Evolutionary conservation across 2,113 vertebrate genomes (phyloP).

Genomic region (Proterorhinus semilunaris): DNA sequence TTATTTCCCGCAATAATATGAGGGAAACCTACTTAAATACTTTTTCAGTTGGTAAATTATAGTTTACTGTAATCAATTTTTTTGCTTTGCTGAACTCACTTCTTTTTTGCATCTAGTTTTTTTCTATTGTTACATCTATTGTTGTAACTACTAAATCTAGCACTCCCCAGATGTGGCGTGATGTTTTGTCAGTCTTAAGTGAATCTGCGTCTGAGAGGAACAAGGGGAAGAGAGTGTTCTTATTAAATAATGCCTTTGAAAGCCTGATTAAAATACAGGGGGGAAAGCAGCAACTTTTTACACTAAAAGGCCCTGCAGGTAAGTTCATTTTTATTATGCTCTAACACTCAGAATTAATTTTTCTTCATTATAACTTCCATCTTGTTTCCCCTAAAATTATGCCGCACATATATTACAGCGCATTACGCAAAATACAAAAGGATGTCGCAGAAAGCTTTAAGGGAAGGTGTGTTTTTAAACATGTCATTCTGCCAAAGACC

Average conservation of each 20-base stretch:
- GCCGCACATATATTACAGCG: conserved; percentile 4
- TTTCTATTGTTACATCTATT: no score
- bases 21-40: no score
- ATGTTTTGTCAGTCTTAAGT: conserved; percentile 4
- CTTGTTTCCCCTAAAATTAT: conserved; percentile 2
- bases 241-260: conserved; percentile 31
- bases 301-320: conserved; percentile 42
- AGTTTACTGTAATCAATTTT: no score
- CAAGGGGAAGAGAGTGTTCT: conserved; percentile 41
- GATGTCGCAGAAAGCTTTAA: neutral
- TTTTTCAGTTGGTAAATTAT: no score
- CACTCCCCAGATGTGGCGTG: neutral
- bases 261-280: conserved; percentile 35
- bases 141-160: neutral
- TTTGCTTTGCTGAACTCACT: no score
- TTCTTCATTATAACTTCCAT: conserved; percentile 15
- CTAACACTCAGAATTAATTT: conserved; percentile 33
- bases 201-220: conserved; percentile 44
- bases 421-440: neutral
- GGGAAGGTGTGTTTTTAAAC: neutral
- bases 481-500: neutral
- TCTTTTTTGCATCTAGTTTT: no score
- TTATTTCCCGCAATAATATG: no score
- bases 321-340: conserved; percentile 19
- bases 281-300: conserved; percentile 34